A percentile compares a stretch with the other conserved stretches of the same genome.
These are phyloP conservation scores for Ormyrus thymus DNA, from an alignment of 2,888 invertebrate species.

Conservation along the genomic window DNA sequence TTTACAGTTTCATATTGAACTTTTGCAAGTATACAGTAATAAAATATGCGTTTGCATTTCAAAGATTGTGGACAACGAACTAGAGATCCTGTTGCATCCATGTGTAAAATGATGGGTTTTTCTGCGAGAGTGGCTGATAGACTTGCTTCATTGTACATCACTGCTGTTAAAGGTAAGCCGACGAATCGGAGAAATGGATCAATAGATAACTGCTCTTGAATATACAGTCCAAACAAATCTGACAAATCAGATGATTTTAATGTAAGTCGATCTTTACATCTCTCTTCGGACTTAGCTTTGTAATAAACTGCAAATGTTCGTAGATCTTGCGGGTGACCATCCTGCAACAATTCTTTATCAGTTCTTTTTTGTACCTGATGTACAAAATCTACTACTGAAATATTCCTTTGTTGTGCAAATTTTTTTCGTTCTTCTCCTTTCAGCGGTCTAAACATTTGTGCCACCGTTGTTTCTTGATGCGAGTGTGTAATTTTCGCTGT, in stretches of 20 bases:
- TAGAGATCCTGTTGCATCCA: conserved; percentile 19
- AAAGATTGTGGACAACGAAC: not conserved
- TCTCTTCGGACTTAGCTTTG: conserved; percentile 52
- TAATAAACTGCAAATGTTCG: conserved; percentile 6
- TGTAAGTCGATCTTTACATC: conserved; percentile 10
- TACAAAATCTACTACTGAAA: not conserved
- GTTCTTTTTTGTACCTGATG: conserved; percentile 8
- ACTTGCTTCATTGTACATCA: conserved; percentile 15
- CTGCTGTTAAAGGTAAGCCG: conserved; percentile 18
- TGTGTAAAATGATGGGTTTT: conserved; percentile 1
- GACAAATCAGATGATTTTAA: conserved; percentile 53
- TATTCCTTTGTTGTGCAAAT: conserved; percentile 21
- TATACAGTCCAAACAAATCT: conserved; percentile 29
- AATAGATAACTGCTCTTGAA: not conserved
- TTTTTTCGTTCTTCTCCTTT: conserved; percentile 28
- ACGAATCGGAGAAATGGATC: conserved; percentile 28
- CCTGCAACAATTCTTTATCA: conserved; percentile 41
- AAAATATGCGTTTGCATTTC: conserved; percentile 22
- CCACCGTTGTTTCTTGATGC: too few relatives aligned
- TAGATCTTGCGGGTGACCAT: conserved; percentile 36
- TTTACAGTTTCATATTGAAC: conserved; percentile 1
- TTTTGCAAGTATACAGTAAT: conserved; percentile 5
- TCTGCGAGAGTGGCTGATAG: not conserved
- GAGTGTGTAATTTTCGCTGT: too few relatives aligned
- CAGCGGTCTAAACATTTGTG: not conserved